A percentile compares a stretch with the other conserved stretches of the same genome.
These are phyloP conservation scores for Meleagris gallopavo DNA, from an alignment of 2,113 vertebrate genomes.

Conservation along the genomic window DNA sequence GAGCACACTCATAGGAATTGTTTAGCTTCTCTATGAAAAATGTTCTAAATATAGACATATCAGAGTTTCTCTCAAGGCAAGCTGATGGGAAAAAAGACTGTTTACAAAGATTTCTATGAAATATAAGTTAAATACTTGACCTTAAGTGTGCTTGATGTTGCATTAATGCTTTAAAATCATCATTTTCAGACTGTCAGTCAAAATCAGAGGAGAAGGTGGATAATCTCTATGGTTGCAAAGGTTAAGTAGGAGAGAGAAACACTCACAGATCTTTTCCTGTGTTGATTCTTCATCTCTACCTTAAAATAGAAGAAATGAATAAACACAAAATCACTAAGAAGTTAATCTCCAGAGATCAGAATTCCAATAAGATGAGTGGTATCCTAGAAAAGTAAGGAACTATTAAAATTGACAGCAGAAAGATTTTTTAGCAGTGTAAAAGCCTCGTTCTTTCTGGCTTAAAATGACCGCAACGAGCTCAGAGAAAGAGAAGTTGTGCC, in stretches of 20 bases:
- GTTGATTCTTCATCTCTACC: not conserved
- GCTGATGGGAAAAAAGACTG: not conserved
- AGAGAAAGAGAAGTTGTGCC: not conserved
- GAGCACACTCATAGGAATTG: not conserved
- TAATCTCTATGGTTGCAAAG: not conserved
- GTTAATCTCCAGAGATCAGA: not conserved
- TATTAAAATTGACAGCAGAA: not conserved
- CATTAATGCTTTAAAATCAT: not conserved
- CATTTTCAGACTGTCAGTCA: not conserved
- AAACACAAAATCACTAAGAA: not conserved
- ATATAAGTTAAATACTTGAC: not conserved
- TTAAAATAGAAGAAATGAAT: not conserved
- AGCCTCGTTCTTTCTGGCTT: not conserved
- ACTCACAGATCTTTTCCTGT: not conserved
- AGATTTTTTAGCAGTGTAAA: not conserved
- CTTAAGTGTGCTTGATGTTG: not conserved
- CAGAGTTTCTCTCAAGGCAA: not conserved
- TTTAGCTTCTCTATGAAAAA: not conserved
- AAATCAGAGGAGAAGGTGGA: not conserved
- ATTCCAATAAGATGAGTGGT: not conserved
- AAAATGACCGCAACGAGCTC: not conserved
- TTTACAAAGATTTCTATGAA: not conserved
- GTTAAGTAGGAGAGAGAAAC: not conserved
- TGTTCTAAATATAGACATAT: not conserved
- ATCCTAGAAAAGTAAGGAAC: not conserved